phyloP scores from a whole-genome alignment of 2,888 invertebrate species.

The Agonopterix alstromeriana region DNA sequence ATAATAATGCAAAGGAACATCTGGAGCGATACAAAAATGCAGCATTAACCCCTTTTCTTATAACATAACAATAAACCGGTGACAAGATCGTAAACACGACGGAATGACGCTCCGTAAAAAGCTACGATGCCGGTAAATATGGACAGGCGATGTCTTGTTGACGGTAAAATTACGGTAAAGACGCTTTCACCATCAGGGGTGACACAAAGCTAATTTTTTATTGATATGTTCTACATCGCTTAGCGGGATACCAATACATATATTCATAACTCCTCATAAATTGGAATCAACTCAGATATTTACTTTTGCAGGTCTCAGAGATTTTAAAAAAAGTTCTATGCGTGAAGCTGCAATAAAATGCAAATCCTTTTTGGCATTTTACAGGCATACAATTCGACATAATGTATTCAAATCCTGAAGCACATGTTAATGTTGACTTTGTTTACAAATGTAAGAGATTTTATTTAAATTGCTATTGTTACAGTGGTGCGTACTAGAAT shows the following conservation, averaged over 20 bases:
- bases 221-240: slow-evolving; percentile 24
- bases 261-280: slow-evolving; percentile 1
- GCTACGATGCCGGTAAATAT: slow-evolving; percentile 66
- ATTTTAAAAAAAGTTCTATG: slow-evolving; percentile 15
- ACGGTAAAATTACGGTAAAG: slow-evolving; percentile 32
- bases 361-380: slow-evolving; percentile 18
- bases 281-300: neutral
- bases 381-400: slow-evolving; percentile 8
- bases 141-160: slow-evolving; percentile 58
- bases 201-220: slow-evolving; percentile 44
- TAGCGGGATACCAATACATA: slow-evolving; percentile 8
- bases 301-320: neutral
- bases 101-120: slow-evolving; percentile 61
- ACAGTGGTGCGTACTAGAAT: too few relatives aligned
- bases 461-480: too few relatives aligned
- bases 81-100: slow-evolving; percentile 57
- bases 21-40: slow-evolving; percentile 48
- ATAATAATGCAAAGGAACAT: slow-evolving; percentile 15
- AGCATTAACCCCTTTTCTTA: slow-evolving; percentile 56
- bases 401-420: slow-evolving; percentile 9
- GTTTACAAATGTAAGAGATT: too few relatives aligned
- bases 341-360: slow-evolving; percentile 14
- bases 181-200: slow-evolving; percentile 30
- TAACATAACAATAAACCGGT: slow-evolving; percentile 60
- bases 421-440: slow-evolving; percentile 3